These are phyloP conservation scores for Actinemys pallida DNA, from an alignment of 2,113 vertebrate genomes.

Conservation along the genomic window DNA sequence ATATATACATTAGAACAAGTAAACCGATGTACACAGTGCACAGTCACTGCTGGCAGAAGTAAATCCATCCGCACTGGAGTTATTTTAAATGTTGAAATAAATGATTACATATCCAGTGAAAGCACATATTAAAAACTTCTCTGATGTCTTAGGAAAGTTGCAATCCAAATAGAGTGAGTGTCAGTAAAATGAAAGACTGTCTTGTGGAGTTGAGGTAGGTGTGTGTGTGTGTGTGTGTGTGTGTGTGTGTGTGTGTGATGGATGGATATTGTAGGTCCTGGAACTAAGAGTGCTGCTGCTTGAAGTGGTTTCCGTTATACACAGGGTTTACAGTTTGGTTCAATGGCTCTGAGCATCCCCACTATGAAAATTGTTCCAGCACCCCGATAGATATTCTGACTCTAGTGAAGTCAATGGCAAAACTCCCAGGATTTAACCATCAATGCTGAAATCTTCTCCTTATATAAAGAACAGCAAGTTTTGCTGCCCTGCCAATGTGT, in stretches of 20 bases:
- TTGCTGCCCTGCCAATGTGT: background rate
- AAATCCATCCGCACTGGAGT: background rate
- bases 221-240: background rate
- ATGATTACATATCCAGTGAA: background rate
- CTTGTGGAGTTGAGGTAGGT: background rate
- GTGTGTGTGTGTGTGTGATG: no score
- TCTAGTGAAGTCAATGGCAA: background rate
- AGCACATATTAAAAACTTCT: background rate
- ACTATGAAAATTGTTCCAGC: no score
- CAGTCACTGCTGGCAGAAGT: background rate
- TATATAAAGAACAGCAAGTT: background rate
- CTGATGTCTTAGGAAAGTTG: conserved; percentile 10
- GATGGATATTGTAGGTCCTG: no score
- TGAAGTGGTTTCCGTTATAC: no score
- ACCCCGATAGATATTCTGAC: background rate
- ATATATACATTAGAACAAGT: background rate
- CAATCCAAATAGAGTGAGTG: background rate
- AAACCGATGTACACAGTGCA: background rate
- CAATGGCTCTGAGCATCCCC: no score
- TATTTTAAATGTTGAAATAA: background rate
- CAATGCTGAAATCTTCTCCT: background rate
- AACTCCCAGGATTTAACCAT: background rate
- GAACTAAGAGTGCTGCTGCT: no score
- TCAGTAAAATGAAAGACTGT: conserved; percentile 3
- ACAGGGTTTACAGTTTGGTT: no score